These are phyloP conservation scores for Hartigia nigra DNA, from an alignment of 2,888 invertebrate species.

Conservation along the genomic window DNA sequence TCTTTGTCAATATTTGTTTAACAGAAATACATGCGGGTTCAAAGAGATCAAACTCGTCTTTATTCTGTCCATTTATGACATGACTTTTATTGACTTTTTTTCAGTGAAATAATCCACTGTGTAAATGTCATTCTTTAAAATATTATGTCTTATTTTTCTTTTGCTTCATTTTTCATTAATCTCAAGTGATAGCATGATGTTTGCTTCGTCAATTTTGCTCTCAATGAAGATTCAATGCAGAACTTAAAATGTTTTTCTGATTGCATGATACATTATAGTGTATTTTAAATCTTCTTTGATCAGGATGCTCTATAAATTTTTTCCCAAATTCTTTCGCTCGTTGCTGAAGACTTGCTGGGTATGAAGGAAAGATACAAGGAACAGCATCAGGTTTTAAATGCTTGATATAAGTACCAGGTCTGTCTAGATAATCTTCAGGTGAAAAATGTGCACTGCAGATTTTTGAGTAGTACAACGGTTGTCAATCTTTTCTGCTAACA, in stretches of 20 bases:
- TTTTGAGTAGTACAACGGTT: neutral
- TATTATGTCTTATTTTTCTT: neutral
- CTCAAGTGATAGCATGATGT: neutral
- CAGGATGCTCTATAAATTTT: neutral
- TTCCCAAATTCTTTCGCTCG: neutral
- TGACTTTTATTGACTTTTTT: neutral
- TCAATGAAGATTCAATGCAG: neutral
- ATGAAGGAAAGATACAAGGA: neutral
- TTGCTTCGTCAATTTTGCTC: neutral
- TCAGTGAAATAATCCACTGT: neutral
- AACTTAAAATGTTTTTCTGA: neutral
- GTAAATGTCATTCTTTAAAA: neutral
- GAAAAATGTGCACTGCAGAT: constrained; percentile 10
- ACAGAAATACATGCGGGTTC: neutral
- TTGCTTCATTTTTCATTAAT: neutral
- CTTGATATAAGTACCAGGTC: constrained; percentile 8
- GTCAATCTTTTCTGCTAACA: constrained; percentile 5
- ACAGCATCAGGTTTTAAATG: constrained; percentile 3
- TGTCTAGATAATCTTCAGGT: constrained; percentile 7
- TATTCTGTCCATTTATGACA: neutral
- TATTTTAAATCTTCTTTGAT: neutral
- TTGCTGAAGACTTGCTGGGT: neutral
- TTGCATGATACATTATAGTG: neutral
- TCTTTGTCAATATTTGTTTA: neutral
- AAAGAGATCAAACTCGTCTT: neutral